A percentile compares a stretch with the other conserved stretches of the same genome.
Conservation (phyloP, 1,140 invertebrate species). For the Gonatopus flavifemur region DNA sequence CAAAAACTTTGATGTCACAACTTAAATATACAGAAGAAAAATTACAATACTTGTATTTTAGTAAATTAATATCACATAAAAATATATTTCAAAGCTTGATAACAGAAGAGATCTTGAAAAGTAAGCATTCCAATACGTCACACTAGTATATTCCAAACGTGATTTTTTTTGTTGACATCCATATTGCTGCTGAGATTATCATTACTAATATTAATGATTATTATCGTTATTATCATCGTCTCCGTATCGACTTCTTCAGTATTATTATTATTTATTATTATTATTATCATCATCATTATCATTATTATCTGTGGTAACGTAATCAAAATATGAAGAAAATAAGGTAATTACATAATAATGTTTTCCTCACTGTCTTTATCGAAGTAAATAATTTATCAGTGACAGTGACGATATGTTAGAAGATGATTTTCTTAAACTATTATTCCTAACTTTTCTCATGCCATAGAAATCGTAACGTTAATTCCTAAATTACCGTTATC, state of each 20-base stretch:
- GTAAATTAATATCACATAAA: conserved; percentile 28
- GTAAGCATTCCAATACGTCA: conserved; percentile 15
- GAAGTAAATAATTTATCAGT: background rate
- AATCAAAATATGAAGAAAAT: conserved; percentile 16
- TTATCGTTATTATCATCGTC: too few species aligned
- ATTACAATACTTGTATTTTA: conserved; percentile 15
- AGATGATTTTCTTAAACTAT: conserved; percentile 24
- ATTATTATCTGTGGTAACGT: conserved; percentile 28
- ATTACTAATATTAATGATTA: conserved; percentile 34
- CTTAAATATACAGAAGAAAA: conserved; percentile 14
- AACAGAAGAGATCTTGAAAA: conserved; percentile 19
- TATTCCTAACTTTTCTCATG: conserved; percentile 58
- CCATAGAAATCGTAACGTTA: conserved; percentile 97
- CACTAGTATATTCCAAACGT: conserved; percentile 21
- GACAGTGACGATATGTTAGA: conserved; percentile 20
- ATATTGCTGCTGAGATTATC: conserved; percentile 29
- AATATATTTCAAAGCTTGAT: conserved; percentile 33
- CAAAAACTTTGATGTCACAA: conserved; percentile 24
- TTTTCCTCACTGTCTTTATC: background rate
- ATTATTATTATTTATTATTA: too few species aligned
- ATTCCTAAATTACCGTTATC: conserved; percentile 99
- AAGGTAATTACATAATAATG: background rate
- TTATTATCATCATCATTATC: background rate
- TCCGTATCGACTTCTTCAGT: too few species aligned
- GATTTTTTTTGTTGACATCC: conserved; percentile 27